phyloP scores from a whole-genome alignment of 2,888 invertebrate genomes.

The Cataglyphis albicans region DNA sequence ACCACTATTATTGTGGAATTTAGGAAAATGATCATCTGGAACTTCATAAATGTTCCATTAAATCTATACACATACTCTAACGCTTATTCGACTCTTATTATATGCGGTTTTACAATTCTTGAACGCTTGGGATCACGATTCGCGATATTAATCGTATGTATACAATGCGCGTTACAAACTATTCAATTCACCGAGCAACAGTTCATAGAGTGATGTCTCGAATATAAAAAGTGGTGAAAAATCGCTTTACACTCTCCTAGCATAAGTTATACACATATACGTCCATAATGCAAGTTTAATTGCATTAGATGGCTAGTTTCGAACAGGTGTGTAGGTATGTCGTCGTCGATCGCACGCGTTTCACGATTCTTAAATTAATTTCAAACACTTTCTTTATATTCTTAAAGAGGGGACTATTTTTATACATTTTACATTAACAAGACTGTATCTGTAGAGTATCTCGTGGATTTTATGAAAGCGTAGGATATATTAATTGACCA shows the following conservation, averaged over 20 bases:
- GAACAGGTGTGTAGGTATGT: conserved; percentile 16
- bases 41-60: conserved; percentile 54
- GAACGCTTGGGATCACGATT: conserved; percentile 69
- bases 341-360: conserved; percentile 13
- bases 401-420: not conserved
- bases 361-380: conserved; percentile 28
- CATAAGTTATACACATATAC: conserved; percentile 22
- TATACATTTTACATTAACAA: conserved; percentile 10
- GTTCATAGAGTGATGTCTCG: conserved; percentile 73
- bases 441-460: not conserved
- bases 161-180: conserved; percentile 77
- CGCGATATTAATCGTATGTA: conserved; percentile 64
- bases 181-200: conserved; percentile 82
- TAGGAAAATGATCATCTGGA: conserved; percentile 61
- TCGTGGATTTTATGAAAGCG: not conserved
- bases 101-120: conserved; percentile 66
- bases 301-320: conserved; percentile 42
- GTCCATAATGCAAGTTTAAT: conserved; percentile 27
- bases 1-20: conserved; percentile 63
- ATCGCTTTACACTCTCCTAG: conserved; percentile 40
- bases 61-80: conserved; percentile 73
- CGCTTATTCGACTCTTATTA: conserved; percentile 72
- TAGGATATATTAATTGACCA: conserved; percentile 1
- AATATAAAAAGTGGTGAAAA: conserved; percentile 70
- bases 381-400: conserved; percentile 1